phyloP scores from a whole-genome alignment of 2,888 invertebrate species.

The Plebejus melissa region DNA sequence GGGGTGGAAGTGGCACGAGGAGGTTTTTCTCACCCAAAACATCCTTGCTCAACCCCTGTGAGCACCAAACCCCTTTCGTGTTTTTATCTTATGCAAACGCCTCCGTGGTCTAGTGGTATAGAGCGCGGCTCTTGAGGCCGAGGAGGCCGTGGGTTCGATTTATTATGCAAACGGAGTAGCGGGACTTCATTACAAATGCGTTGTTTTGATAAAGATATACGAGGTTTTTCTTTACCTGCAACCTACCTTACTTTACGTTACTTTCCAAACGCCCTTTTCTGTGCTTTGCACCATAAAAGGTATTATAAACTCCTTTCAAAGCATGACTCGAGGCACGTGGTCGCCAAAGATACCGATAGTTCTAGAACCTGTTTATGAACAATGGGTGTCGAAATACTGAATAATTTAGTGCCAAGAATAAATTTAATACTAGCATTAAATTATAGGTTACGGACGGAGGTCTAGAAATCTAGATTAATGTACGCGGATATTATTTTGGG shows the following conservation, averaged over 20 bases:
- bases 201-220: not conserved
- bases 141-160: too few relatives aligned
- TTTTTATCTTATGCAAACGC: too few relatives aligned
- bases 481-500: not conserved
- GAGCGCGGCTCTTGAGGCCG: too few relatives aligned
- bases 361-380: constrained; percentile 17
- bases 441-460: constrained; percentile 3
- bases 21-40: too few relatives aligned
- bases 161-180: too few relatives aligned
- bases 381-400: constrained; percentile 27
- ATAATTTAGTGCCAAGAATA: constrained; percentile 5
- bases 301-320: constrained; percentile 23
- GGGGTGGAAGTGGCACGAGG: too few relatives aligned
- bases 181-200: not conserved
- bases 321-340: constrained; percentile 27
- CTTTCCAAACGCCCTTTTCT: constrained; percentile 10
- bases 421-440: constrained; percentile 20
- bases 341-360: constrained; percentile 14
- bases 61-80: too few relatives aligned
- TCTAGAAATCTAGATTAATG: not conserved
- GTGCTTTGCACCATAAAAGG: not conserved
- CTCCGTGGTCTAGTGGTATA: too few relatives aligned
- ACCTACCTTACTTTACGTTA: not conserved
- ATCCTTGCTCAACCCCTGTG: too few relatives aligned
- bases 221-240: not conserved